Percentiles rank a stretch among this genome's conserved stretches.
phyloP scores from a whole-genome alignment of 2,888 invertebrate genomes.

The Phalangium opilio region DNA sequence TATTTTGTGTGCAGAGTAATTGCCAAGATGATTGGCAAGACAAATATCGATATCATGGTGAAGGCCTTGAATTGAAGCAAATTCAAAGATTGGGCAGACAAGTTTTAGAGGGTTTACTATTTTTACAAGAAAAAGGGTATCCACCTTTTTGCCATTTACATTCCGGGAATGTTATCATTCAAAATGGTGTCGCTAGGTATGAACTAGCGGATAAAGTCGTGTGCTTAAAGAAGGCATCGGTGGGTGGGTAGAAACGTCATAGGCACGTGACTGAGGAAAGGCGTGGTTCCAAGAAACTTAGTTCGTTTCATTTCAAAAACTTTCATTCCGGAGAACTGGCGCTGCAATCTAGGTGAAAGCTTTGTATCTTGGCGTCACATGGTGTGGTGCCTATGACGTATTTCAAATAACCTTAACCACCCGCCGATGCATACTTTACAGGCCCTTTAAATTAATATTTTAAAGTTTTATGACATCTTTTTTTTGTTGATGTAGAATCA shows the following conservation, averaged over 20 bases:
- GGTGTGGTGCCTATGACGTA: no score
- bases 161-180: slow-evolving; percentile 76
- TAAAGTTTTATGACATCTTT: no score
- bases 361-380: background rate
- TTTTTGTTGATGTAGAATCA: slow-evolving; percentile 48
- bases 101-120: slow-evolving; percentile 68
- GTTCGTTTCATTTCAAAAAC: no score
- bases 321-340: background rate
- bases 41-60: slow-evolving; percentile 51
- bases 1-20: slow-evolving; percentile 45
- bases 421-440: no score
- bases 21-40: slow-evolving; percentile 64
- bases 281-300: no score
- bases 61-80: slow-evolving; percentile 56
- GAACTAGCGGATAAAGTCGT: background rate
- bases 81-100: slow-evolving; percentile 74
- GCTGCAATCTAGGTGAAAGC: background rate
- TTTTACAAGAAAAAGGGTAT: slow-evolving; percentile 71
- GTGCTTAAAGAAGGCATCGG: no score
- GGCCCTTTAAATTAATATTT: no score
- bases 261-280: no score
- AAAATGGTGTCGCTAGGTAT: slow-evolving; percentile 77
- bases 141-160: slow-evolving; percentile 74
- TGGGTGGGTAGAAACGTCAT: slow-evolving; percentile 5
- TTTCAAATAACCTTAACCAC: background rate